These are phyloP conservation scores for Coendou prehensilis DNA, from an alignment of 2,797 vertebrate genomes.

Conservation along the genomic window DNA sequence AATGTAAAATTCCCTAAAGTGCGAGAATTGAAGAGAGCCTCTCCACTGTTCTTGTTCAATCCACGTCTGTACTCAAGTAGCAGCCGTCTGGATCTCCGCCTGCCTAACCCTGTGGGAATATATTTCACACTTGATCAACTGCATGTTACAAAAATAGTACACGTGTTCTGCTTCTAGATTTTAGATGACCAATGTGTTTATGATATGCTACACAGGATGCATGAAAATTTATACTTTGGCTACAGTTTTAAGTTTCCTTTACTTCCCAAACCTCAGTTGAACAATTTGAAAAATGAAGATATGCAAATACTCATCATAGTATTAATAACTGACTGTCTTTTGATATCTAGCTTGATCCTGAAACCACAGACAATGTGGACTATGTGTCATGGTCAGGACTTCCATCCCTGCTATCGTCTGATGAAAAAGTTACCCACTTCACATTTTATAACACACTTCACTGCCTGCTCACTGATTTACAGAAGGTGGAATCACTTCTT, in stretches of 20 bases:
- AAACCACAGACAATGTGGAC: constrained; percentile 83
- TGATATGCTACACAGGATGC: accelerated
- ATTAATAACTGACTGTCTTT: constrained; percentile 21
- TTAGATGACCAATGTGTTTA: neutral
- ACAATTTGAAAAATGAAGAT: neutral
- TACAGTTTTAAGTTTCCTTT: neutral
- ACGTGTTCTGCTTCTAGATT: neutral
- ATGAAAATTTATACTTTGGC: neutral
- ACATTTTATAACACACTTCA: constrained; percentile 89
- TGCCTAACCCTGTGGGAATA: neutral
- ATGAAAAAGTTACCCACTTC: constrained; percentile 87
- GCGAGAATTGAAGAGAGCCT: no score
- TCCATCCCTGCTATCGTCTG: constrained; percentile 83
- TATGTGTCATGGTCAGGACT: constrained; percentile 86
- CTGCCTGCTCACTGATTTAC: constrained; percentile 88
- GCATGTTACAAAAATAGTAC: neutral
- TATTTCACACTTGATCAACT: neutral
- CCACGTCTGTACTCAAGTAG: neutral
- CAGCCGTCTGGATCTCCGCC: neutral
- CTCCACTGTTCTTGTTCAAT: neutral
- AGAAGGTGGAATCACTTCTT: constrained; percentile 88
- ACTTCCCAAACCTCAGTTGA: neutral
- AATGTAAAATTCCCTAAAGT: no score
- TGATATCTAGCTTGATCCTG: constrained; percentile 85
- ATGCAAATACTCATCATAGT: neutral